Evolutionary conservation across 1,140 invertebrate species (phyloP).

Genomic region (Euura saliciscinereae): DNA sequence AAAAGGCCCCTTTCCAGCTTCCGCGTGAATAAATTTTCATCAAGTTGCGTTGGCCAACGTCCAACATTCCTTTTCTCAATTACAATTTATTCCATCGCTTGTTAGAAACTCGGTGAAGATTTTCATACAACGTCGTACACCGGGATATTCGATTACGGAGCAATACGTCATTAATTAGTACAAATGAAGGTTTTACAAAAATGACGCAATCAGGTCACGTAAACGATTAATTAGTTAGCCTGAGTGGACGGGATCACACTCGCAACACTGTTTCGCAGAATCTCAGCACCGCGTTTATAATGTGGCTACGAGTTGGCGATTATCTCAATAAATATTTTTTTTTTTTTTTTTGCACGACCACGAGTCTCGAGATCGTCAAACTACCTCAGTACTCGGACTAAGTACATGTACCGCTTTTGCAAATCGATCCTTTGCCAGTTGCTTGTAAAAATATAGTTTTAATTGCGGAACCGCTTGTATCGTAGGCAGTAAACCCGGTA

Average conservation of each 20-base stretch:
- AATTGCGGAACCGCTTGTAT: background rate
- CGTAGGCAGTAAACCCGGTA: background rate
- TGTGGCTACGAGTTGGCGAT: no score
- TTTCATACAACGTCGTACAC: background rate
- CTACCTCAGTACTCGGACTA: no score
- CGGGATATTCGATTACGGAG: background rate
- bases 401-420: background rate
- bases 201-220: background rate
- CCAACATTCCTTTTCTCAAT: conserved; percentile 7
- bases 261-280: no score
- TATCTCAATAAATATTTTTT: no score
- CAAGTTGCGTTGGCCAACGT: background rate
- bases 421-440: background rate
- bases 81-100: background rate
- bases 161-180: conserved; percentile 7
- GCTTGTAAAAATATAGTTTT: background rate
- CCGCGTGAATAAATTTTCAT: background rate
- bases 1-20: background rate
- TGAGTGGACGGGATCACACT: no score
- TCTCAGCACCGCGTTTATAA: no score
- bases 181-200: conserved; percentile 2
- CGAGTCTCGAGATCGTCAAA: no score
- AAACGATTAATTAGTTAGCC: background rate
- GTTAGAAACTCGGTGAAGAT: background rate
- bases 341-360: no score